Evolutionary conservation across 2,797 vertebrate genomes (phyloP), one percentile per base, ranked within the genome.

Genomic region (Lophius americanus): DNA sequence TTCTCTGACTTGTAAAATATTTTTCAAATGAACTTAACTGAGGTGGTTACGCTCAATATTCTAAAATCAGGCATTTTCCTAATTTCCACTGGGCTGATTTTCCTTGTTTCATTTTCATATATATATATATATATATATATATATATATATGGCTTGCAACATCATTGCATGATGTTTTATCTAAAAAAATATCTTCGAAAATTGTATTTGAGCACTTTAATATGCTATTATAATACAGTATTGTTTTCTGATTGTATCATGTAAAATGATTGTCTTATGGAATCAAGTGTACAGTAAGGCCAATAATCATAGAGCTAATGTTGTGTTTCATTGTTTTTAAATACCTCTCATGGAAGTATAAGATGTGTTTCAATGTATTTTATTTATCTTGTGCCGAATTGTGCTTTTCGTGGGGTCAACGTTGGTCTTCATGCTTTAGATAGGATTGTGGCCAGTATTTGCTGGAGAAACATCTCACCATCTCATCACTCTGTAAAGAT

Each of bases 191-290:
- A 32, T 64, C 52, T 39, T 86, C 44, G 49, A 75, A 59, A 86
- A 69, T 84, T 58, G 66, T 82, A 86, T 88, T 87, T 87, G 81
- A 90, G 88, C 91, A 93, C 91, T 92, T 93, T 93, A 92, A 84
- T 78, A 65, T 50, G 61, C 65, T 84, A 71, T 23, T 23, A 23
- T 73, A 66, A 78, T 81, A 76, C 70, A 81, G 72, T 86, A 72
- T 84, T 86, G 75, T 84, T 68, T 86, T 87, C 86, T 87, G 87
- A 91, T 91, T 88, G 88, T 91, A 85, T 76, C 68, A 70, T 86
- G 76, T 86, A 83, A 79, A 75, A 80, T 82, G 84, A 86, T 89
- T 89, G 88, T 92, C 83, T 89, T 89, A 85, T 79, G 68, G 70
- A 80, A 83, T 83, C 59, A 70, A 72, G 70, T 88, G 81, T 87